phyloP scores from a whole-genome alignment of 53 echinoderm and acorn worm species.

The Zoroaster sp. region DNA sequence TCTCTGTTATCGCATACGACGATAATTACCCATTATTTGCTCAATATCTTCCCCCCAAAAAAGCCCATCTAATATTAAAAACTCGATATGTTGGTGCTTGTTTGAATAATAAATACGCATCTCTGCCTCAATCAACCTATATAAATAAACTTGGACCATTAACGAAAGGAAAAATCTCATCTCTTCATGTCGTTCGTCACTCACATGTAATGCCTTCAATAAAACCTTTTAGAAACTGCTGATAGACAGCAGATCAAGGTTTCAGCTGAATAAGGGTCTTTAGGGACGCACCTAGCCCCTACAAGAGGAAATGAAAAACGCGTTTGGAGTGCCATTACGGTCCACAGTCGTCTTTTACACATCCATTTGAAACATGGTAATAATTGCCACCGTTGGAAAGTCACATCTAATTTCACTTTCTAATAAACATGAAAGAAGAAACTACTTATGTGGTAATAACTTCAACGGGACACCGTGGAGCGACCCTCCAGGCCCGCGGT shows the following conservation, averaged over 20 bases:
- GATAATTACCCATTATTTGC: constrained; percentile 9
- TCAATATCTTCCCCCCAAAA: not conserved
- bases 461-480: not conserved
- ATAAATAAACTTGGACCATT: not conserved
- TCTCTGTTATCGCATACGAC: not conserved
- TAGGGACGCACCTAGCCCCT: not conserved
- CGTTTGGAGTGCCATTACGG: not conserved
- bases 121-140: not conserved
- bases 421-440: constrained; percentile 16
- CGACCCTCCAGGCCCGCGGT: constrained; percentile 6
- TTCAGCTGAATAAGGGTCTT: not conserved
- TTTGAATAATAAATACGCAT: not conserved
- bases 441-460: not conserved
- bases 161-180: not conserved
- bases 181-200: not conserved
- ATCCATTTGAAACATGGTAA: not conserved
- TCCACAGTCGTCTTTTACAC: not conserved
- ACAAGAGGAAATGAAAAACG: not conserved
- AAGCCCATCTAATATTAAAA: not conserved
- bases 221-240: not conserved
- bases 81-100: not conserved
- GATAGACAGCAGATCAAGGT: not conserved
- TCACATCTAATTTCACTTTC: constrained; percentile 50
- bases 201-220: not conserved
- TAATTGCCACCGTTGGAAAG: constrained; percentile 41